Evolutionary conservation across 1,140 invertebrate species (phyloP).

Genomic region (Drosophila elegans): DNA sequence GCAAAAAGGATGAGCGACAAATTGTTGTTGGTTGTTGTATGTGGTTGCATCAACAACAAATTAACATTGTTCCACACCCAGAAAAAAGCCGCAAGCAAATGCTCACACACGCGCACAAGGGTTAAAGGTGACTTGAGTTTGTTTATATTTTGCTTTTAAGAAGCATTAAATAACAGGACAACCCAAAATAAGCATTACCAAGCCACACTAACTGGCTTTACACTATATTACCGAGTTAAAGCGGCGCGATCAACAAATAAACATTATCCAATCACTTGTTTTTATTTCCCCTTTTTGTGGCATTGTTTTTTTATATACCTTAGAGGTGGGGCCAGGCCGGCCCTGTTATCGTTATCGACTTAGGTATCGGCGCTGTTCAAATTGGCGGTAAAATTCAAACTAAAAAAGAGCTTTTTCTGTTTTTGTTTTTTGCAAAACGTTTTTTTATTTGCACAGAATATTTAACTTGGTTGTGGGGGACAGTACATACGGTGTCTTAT

Average conservation of each 20-base stretch:
- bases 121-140: constrained; percentile 47
- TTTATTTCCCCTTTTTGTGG: constrained; percentile 22
- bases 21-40: constrained; percentile 11
- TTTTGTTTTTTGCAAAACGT: constrained; percentile 25
- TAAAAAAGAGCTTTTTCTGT: background rate
- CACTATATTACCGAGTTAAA: background rate
- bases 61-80: constrained; percentile 2
- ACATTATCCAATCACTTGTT: constrained; percentile 41
- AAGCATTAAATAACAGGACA: background rate
- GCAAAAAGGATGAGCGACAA: constrained; percentile 7
- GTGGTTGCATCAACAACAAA: background rate
- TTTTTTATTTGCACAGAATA: constrained; percentile 48
- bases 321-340: constrained; percentile 11
- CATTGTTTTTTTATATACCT: background rate
- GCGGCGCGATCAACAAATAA: constrained; percentile 16
- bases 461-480: constrained; percentile 39
- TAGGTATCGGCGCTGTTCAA: background rate
- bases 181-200: no score
- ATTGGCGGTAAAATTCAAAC: constrained; percentile 15
- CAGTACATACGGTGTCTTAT: constrained; percentile 30
- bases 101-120: constrained; percentile 13
- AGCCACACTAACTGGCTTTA: background rate
- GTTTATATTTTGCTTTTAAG: constrained; percentile 22
- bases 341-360: constrained; percentile 3
- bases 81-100: constrained; percentile 41